Evolutionary conservation across 2,797 vertebrate species (phyloP).

Genomic region (Phrynocephalus forsythii): DNA sequence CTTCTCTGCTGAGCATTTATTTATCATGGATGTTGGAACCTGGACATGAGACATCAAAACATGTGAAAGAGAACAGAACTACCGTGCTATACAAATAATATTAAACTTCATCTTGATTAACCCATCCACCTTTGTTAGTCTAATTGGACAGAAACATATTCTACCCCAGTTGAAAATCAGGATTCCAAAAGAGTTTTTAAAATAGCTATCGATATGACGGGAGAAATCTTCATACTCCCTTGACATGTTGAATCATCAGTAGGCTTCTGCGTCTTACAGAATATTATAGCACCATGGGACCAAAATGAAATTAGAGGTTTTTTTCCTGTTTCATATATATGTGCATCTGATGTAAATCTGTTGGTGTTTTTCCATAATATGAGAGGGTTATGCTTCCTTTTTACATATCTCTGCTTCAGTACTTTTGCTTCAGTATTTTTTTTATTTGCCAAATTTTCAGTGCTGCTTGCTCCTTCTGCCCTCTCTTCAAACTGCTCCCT

Average conservation of each 20-base stretch:
- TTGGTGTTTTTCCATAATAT: constrained; percentile 21
- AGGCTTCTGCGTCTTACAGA: constrained; percentile 8
- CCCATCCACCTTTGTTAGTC: neutral
- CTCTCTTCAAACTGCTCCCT: constrained; percentile 71
- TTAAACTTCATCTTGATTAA: neutral
- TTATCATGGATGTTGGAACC: neutral
- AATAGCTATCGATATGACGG: neutral
- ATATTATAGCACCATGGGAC: neutral
- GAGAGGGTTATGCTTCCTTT: constrained; percentile 52
- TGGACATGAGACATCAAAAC: neutral
- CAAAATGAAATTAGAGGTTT: neutral
- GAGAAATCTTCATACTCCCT: neutral
- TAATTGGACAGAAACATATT: neutral
- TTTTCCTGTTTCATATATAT: constrained; percentile 16
- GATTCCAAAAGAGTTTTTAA: constrained; percentile 16
- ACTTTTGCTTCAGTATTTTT: constrained; percentile 60
- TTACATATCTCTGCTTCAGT: constrained; percentile 52
- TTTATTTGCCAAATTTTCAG: constrained; percentile 52
- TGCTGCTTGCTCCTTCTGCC: constrained; percentile 45
- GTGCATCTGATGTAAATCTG: neutral
- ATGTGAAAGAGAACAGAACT: neutral
- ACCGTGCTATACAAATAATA: neutral
- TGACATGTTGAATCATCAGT: neutral
- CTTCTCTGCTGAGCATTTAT: neutral
- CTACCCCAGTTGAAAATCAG: constrained; percentile 33